A percentile compares a stretch with the other conserved stretches of the same genome.
These are phyloP conservation scores for Apamea monoglypha DNA, from an alignment of 2,888 invertebrate genomes.

Conservation along the genomic window DNA sequence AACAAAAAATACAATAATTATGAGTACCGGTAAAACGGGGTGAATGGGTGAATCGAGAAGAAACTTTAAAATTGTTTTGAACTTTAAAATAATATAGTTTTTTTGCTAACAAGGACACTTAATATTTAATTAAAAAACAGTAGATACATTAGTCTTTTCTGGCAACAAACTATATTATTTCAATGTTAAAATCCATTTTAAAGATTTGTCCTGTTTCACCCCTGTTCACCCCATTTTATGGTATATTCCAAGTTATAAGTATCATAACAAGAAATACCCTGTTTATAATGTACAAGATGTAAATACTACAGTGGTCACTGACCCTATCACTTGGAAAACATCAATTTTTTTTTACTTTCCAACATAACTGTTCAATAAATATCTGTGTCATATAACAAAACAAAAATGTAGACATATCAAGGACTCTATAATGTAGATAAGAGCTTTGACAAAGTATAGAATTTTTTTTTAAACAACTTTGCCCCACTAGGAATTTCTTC, in stretches of 20 bases:
- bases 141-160: no score
- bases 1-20: background rate
- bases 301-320: background rate
- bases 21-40: background rate
- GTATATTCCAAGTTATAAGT: background rate
- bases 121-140: no score
- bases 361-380: background rate
- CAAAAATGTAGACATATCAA: constrained; percentile 2
- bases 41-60: no score
- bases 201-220: no score
- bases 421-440: background rate
- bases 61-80: no score
- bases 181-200: no score
- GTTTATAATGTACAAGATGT: background rate
- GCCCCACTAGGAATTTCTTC: no score
- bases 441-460: constrained; percentile 23
- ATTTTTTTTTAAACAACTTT: no score
- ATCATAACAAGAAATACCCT: background rate
- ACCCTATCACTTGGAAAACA: background rate
- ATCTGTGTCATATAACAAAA: background rate
- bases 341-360: background rate
- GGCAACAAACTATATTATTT: no score
- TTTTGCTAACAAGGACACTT: no score
- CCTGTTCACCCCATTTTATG: no score
- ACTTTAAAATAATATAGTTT: no score